Evolutionary conservation across 2,113 vertebrate species (phyloP), one percentile per base, ranked within the genome.

Genomic region (Sylvia atricapilla): DNA sequence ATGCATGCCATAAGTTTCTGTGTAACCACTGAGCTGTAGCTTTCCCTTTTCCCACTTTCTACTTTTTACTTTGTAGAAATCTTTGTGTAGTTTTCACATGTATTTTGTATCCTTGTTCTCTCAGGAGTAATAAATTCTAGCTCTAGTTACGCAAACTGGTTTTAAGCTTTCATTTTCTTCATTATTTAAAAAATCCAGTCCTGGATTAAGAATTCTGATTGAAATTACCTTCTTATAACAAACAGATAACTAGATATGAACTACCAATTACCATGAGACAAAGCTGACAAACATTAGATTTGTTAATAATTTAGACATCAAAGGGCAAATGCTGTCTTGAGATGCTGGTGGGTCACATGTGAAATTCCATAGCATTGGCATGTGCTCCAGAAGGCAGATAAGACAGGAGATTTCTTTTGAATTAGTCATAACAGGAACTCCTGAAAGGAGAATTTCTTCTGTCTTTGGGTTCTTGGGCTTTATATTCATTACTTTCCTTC

Each of bases 71-170:
- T 91, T 94, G 96, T 97, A 96, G 96, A 94, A 79, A 58, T 87
- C 95, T 95, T 97, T 95, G 87, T 89, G 95, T 94, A 84, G 96
- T 81, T 92, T 94, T 95, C 90, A 66, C 90, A 94, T 96, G 95
- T 95, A 96, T 97, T 97, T 96, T 96, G 95, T 96, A 96, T 95
- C 95, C 90, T 95, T 97, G 96, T 97, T 95, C 94, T 97, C 93
- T 96, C 88, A 74, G 91, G 95, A 97, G 96, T 96, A 98, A 98
- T 98, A 98, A 98, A 98, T 96, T 96, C 97, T 96, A 92, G 77
- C 75, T 62, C 95, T 96, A 95, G 75, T 81, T 92, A 86, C 74
- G 4, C 87, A 92, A 87, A 92, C 97, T 96, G 94, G 93, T 94
- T 97, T 92, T 91, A 95, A 93, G 84, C 93, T 95, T 93, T 96